Evolutionary conservation across 2,113 vertebrate species (phyloP), one percentile per base, ranked within the genome.

Genomic region (Lipophrys pholis): DNA sequence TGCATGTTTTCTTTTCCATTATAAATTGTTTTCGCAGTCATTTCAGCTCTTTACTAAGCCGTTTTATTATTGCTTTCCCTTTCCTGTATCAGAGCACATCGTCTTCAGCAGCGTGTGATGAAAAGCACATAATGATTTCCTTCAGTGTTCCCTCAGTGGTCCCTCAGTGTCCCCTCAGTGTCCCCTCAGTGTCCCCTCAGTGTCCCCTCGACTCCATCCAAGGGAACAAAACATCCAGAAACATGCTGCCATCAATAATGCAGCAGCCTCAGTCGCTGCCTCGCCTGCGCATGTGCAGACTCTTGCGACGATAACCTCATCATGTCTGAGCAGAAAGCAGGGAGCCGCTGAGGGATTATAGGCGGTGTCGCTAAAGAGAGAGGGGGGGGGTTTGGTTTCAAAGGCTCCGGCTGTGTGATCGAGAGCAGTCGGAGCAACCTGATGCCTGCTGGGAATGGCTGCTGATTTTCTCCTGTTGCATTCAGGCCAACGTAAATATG

Each of bases 201-300:
- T 41, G 53, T 42, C 43, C 16, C 43, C 14, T 8, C 56, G 35
- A 54, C 40, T 21, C 15, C 6, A 12, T 61, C 17, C 46, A 4
- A 45, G n/a, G 67, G 59, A 70, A 49, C 69, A 65, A 5, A 52
- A 50, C 66, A 36, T 60, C 69, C 61, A 21, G 35, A 46, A 41
- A 67, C 69, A 50, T 0, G 6, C 41, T 11, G 3, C 42, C 51
- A 78, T 83, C 70, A 78, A 78, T 85, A 83, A 78, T 76, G 17
- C 39, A 85, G 52, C 11, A 3, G 14, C 35, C 35, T 46, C 42
- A 39, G 45, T 9, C 30, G 39, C 1, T 17, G 6, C 8, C 40
- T 6, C 49, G 30, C 63, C 46, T 69, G 1, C 5, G 0, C 40
- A 11, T 16, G 12, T 40, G 11, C 70, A 59, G n/a, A n/a, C 62